Conservation (phyloP, 1,140 invertebrate genomes). For the Pseudobourletiella spinata region DNA sequence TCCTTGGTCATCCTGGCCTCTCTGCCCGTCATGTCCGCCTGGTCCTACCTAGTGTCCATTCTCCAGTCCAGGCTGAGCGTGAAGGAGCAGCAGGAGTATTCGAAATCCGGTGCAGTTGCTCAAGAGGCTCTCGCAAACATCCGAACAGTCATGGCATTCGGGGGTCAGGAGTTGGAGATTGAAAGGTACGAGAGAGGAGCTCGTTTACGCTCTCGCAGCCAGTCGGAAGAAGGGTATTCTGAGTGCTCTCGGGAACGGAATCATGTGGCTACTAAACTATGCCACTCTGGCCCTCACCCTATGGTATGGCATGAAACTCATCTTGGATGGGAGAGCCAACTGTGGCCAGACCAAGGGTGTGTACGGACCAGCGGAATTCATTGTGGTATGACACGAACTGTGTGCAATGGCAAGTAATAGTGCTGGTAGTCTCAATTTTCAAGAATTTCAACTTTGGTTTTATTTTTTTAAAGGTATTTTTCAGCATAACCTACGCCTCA, state of each 20-base stretch:
- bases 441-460: no score
- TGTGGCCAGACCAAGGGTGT: no score
- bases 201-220: background rate
- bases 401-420: no score
- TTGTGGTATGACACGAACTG: no score
- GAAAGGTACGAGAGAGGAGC: conserved; percentile 39
- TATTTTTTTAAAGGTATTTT: conserved; percentile 41
- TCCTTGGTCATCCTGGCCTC: background rate
- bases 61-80: background rate
- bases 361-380: no score
- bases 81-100: conserved; percentile 12
- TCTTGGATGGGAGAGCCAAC: conserved; percentile 1
- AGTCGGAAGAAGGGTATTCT: background rate
- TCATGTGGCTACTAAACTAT: conserved; percentile 9
- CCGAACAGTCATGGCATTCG: conserved; percentile 23
- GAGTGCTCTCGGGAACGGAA: background rate
- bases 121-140: conserved; percentile 12
- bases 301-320: conserved; percentile 13
- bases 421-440: no score
- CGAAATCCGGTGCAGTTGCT: background rate
- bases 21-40: background rate
- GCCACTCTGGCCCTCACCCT: conserved; percentile 3
- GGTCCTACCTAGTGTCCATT: background rate
- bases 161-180: conserved; percentile 45
- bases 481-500: conserved; percentile 48